Conservation (phyloP, 1,140 invertebrate genomes). For the Eumaeus atala region DNA sequence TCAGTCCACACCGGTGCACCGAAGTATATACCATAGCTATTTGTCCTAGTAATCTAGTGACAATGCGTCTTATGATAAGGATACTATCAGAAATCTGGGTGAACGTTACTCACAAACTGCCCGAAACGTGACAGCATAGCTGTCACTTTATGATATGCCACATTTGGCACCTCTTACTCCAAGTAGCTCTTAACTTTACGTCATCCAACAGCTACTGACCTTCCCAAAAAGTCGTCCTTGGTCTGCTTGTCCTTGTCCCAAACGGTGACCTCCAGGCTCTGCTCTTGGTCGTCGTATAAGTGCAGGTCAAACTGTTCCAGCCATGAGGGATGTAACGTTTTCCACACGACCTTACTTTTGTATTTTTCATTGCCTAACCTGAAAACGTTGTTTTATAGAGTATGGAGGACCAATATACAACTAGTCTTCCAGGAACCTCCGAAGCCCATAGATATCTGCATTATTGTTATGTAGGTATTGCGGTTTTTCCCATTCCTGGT, state of each 20-base stretch:
- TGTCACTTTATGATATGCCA: too few species aligned
- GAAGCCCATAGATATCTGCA: neutral
- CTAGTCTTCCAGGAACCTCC: neutral
- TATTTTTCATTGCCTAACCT: constrained; percentile 98
- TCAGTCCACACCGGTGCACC: too few species aligned
- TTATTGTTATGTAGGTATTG: too few species aligned
- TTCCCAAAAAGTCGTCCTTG: constrained; percentile 91
- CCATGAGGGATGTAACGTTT: constrained; percentile 91
- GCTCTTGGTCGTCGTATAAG: constrained; percentile 91
- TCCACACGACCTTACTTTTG: constrained; percentile 94
- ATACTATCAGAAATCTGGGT: too few species aligned
- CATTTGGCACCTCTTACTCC: too few species aligned
- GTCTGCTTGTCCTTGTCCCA: constrained; percentile 90
- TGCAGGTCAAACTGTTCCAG: constrained; percentile 98
- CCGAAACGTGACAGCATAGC: too few species aligned
- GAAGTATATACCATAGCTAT: too few species aligned
- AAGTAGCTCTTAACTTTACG: too few species aligned
- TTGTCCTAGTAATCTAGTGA: too few species aligned
- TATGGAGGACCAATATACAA: neutral
- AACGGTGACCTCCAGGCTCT: constrained; percentile 91
- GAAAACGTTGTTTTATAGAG: constrained; percentile 22
- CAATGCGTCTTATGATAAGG: too few species aligned
- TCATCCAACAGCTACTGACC: constrained; percentile 56
- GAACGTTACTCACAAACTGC: too few species aligned
- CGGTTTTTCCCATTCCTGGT: too few species aligned